A percentile compares a stretch with the other conserved stretches of the same genome.
Conservation (phyloP, 1,140 invertebrate genomes). For the Ephestia elutella region DNA sequence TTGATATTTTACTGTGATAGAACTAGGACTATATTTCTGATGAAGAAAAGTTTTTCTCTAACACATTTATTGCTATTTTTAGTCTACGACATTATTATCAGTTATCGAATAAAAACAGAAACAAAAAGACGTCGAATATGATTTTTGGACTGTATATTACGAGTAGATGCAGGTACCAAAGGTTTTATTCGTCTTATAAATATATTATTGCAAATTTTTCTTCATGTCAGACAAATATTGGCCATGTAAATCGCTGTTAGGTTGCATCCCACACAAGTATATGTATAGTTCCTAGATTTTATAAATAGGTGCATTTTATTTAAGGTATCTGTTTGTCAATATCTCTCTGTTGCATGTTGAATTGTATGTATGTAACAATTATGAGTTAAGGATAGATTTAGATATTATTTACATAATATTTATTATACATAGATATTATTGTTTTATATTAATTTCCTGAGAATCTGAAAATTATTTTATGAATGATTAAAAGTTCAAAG, state of each 20-base stretch:
- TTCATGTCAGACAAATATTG: constrained; percentile 14
- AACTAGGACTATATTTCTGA: constrained; percentile 50
- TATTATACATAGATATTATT: constrained; percentile 12
- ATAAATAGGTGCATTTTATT: constrained; percentile 46
- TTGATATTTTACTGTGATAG: constrained; percentile 70
- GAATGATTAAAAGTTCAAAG: not conserved
- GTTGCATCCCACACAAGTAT: constrained; percentile 7
- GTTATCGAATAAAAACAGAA: not conserved
- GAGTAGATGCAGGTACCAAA: not conserved
- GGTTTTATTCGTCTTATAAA: too few species aligned
- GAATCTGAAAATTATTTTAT: constrained; percentile 12
- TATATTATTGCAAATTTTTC: constrained; percentile 18
- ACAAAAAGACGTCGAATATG: not conserved
- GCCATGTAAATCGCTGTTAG: constrained; percentile 10
- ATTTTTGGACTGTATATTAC: not conserved
- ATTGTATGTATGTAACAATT: constrained; percentile 13
- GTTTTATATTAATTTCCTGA: constrained; percentile 11
- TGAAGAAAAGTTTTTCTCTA: constrained; percentile 1
- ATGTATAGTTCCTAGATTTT: constrained; percentile 40
- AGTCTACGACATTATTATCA: constrained; percentile 10
- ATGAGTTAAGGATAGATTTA: constrained; percentile 17
- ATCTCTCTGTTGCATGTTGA: constrained; percentile 22
- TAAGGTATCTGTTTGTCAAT: constrained; percentile 25
- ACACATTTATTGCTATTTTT: constrained; percentile 15
- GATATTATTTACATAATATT: constrained; percentile 16